These are phyloP conservation scores for Drosophila mercatorum DNA, from an alignment of 2,888 invertebrate genomes.

Conservation along the genomic window DNA sequence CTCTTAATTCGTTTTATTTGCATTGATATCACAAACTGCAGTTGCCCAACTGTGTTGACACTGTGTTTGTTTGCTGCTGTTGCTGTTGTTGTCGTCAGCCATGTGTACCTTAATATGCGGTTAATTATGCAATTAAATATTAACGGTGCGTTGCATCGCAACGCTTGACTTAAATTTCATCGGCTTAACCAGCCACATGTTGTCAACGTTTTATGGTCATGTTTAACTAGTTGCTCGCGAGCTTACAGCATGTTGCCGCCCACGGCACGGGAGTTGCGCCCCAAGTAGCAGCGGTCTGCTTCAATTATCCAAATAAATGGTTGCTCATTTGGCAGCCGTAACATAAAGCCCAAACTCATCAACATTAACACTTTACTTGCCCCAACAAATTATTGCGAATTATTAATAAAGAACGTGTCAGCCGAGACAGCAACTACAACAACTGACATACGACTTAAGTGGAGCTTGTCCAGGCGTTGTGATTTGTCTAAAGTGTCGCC, in stretches of 20 bases:
- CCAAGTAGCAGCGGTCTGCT: conserved; percentile 16
- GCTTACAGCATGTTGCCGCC: conserved; percentile 23
- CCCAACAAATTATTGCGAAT: conserved; percentile 41
- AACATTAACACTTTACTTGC: conserved; percentile 53
- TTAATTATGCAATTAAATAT: conserved; percentile 81
- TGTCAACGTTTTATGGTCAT: conserved; percentile 53
- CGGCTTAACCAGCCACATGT: conserved; percentile 34
- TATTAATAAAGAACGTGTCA: conserved; percentile 48
- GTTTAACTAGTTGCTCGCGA: conserved; percentile 31
- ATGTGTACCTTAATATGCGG: conserved; percentile 75
- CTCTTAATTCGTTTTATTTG: conserved; percentile 21
- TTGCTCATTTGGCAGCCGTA: conserved; percentile 34
- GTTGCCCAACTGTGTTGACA: conserved; percentile 63
- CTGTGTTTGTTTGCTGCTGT: conserved; percentile 17
- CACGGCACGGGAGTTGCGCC: neutral
- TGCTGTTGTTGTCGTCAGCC: conserved; percentile 38
- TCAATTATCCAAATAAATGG: conserved; percentile 57
- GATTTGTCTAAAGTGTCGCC: conserved; percentile 72
- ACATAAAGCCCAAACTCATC: conserved; percentile 33
- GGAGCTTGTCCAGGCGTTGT: conserved; percentile 50
- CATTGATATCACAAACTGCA: conserved; percentile 5
- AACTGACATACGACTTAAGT: conserved; percentile 45
- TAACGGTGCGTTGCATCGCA: conserved; percentile 65
- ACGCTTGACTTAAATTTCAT: conserved; percentile 51
- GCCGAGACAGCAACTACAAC: conserved; percentile 2